These are phyloP conservation scores for Narcine bancroftii DNA, from an alignment of 2,113 vertebrate species.

Conservation along the genomic window DNA sequence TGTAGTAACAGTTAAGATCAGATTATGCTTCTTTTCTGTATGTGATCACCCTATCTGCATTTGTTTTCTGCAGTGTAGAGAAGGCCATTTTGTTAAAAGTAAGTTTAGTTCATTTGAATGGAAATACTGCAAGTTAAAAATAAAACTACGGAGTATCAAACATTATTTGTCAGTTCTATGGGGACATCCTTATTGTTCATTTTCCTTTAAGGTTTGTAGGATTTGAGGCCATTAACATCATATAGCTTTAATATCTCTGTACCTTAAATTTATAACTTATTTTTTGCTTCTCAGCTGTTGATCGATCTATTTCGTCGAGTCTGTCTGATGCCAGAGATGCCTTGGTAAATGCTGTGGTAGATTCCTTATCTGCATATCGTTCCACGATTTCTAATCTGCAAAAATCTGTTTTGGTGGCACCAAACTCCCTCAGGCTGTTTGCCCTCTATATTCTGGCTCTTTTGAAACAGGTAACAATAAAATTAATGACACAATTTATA, in stretches of 20 bases:
- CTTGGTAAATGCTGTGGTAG: constrained; percentile 83
- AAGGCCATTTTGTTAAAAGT: too few species aligned
- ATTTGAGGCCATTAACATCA: background rate
- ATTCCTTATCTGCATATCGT: constrained; percentile 73
- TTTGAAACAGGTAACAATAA: constrained; percentile 96
- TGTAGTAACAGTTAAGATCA: too few species aligned
- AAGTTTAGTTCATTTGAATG: too few species aligned
- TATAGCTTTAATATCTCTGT: background rate
- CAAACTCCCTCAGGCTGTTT: constrained; percentile 74
- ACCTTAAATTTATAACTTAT: background rate
- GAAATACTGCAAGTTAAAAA: background rate
- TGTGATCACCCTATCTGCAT: too few species aligned
- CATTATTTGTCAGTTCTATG: too few species aligned
- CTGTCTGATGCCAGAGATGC: constrained; percentile 87
- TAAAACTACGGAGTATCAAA: background rate
- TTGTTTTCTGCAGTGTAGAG: too few species aligned
- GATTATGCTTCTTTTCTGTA: too few species aligned
- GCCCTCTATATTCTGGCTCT: constrained; percentile 84
- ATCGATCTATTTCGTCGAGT: constrained; percentile 80
- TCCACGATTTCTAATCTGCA: constrained; percentile 74
- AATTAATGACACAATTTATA: background rate
- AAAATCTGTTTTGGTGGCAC: constrained; percentile 70
- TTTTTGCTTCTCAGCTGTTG: constrained; percentile 66
- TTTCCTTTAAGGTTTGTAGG: background rate
- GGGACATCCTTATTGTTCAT: background rate